These are phyloP conservation scores for Dysidea cf. avara DNA, from an alignment of 37 sponge, comb jelly and placozoan species.

Conservation along the genomic window DNA sequence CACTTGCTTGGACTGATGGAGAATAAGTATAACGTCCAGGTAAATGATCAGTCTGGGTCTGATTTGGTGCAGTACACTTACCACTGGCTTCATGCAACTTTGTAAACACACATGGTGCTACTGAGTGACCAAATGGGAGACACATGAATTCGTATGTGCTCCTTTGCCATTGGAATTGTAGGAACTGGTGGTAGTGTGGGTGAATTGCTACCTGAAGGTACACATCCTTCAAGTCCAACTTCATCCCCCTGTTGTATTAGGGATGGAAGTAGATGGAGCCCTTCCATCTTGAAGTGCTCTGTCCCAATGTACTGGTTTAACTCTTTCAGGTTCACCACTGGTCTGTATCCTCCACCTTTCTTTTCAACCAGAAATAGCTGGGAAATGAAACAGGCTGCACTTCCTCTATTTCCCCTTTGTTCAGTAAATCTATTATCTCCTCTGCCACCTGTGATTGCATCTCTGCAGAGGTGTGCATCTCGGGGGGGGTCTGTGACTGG, in stretches of 20 bases:
- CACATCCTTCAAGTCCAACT: constrained; percentile 21
- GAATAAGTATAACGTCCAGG: constrained; percentile 6
- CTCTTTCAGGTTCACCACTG: constrained; percentile 14
- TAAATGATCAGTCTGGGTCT: background rate
- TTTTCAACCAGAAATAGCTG: constrained; percentile 2
- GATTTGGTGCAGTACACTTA: background rate
- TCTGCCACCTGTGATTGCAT: too few species aligned
- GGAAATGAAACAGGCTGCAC: background rate
- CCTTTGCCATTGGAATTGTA: background rate
- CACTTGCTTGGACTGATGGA: background rate
- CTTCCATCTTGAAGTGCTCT: constrained; percentile 28
- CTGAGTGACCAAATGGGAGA: background rate
- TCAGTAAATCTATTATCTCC: too few species aligned
- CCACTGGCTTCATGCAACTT: constrained; percentile 2
- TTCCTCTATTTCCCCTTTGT: too few species aligned
- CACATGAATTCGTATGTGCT: background rate
- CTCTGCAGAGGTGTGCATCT: too few species aligned
- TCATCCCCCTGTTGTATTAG: constrained; percentile 10
- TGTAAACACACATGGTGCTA: background rate
- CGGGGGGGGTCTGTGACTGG: too few species aligned
- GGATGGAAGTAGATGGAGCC: background rate
- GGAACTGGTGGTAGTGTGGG: background rate
- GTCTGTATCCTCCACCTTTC: constrained; percentile 5
- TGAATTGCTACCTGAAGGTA: constrained; percentile 15
- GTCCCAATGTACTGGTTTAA: constrained; percentile 4